phyloP scores from a whole-genome alignment of 2,888 invertebrate genomes.

The Stenichneumon culpator region DNA sequence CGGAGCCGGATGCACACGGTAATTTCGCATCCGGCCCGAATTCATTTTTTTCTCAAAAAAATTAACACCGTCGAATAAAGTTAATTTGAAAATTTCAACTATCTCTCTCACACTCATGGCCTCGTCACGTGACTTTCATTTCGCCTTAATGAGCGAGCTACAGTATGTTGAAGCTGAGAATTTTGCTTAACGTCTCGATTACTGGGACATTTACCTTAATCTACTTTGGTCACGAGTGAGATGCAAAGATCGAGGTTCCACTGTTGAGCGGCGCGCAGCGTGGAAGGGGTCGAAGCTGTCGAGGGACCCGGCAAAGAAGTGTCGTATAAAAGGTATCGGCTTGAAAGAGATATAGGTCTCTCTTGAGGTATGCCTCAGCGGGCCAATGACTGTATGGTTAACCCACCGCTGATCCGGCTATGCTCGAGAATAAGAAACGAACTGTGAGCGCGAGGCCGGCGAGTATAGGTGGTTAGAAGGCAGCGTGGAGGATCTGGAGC shows the following conservation, averaged over 20 bases:
- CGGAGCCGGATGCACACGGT: no score
- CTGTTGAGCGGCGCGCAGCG: neutral
- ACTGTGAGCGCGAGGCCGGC: neutral
- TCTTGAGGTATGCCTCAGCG: neutral
- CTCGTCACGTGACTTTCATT: no score
- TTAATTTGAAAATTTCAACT: no score
- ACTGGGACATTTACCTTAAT: no score
- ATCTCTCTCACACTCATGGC: no score
- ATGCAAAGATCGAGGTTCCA: neutral
- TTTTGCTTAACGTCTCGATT: no score
- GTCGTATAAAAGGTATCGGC: neutral
- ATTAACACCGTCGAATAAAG: no score
- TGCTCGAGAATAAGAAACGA: conserved; percentile 18
- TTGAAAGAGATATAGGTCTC: neutral
- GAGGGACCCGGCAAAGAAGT: neutral
- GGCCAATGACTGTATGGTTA: neutral
- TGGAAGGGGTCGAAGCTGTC: neutral
- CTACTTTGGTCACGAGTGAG: neutral
- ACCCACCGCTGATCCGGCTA: neutral
- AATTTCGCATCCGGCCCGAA: no score
- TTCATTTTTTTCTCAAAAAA: no score
- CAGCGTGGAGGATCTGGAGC: conserved; percentile 42
- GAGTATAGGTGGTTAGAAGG: conserved; percentile 33
- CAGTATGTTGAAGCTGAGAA: no score
- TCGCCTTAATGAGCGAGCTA: no score